Base-by-base conservation (phyloP, 1,140 invertebrate species). In the Vanessa atalanta region DNA sequence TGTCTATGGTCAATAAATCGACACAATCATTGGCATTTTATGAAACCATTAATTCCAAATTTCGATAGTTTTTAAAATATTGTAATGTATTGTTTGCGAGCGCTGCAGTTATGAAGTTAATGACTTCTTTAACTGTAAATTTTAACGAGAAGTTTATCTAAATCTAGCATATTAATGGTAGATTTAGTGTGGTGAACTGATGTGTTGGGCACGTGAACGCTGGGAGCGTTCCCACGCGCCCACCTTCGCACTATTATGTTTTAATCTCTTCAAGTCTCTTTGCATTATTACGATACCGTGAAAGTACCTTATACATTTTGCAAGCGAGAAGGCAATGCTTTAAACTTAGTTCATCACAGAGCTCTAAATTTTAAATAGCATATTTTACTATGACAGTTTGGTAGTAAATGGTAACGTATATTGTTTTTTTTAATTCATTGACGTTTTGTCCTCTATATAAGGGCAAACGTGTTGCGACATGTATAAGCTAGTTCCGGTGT, bases 141-240 rank as follows among this genome's bases (percentile, higher is more conserved):
- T 70, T 79, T 78, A 76, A 75, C 66, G 60, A 69, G 70, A 72
- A 43, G 31, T 82, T 86, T 89, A 85, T 90, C 81, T 84, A 83
- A 86, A 88, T 89, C 84, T 86, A 80, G 84, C 81, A 89, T 87
- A 86, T 87, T 90, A 88, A 86, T 91, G 84, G 84, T 82, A 85
- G 82, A 89, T 89, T 89, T 87, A 84, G 82, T 87, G 80, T 83
- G 79, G 85, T 76, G 77, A 83, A 83, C 72, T 82, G 86, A 82
- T 86, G 85, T 83, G 81, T 82, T 80, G 77, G 83, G 84, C 85
- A 88, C 86, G 85, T 88, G 87, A 91, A 86, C 85, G 86, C 91
- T 93, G 91, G 89, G 91, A 93, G 88, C 80, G 81, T 91, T 93
- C 91, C 89, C 91, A 93, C 91, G 91, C 87, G 84, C 75, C 87